Evolutionary conservation across 2,113 vertebrate genomes (phyloP).

Genomic region (Lota lota): DNA sequence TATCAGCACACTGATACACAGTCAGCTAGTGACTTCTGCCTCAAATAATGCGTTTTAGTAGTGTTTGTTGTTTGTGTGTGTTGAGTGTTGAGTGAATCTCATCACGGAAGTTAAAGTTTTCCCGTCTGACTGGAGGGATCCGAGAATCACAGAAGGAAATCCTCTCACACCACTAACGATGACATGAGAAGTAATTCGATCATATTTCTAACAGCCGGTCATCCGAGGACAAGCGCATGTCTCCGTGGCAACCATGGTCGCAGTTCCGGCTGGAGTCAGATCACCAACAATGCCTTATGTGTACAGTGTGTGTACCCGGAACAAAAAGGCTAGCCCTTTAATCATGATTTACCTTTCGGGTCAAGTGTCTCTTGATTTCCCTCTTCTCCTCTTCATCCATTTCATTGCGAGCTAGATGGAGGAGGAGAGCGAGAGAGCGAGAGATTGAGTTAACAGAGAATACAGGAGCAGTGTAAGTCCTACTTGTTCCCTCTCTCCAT

Average conservation of each 20-base stretch:
- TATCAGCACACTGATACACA: too few relatives aligned
- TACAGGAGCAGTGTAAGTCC: neutral
- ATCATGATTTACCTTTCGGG: slow-evolving; percentile 82
- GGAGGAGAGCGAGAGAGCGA: slow-evolving; percentile 29
- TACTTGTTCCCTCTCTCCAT: too few relatives aligned
- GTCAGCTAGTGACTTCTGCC: too few relatives aligned
- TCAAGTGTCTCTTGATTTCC: slow-evolving; percentile 94
- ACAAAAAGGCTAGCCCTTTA: neutral
- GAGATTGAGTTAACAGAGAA: neutral
- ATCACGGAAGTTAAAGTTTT: too few relatives aligned
- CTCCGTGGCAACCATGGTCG: slow-evolving; percentile 20
- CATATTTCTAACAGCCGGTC: slow-evolving; percentile 15
- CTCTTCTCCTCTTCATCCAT: slow-evolving; percentile 97
- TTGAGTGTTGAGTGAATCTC: too few relatives aligned
- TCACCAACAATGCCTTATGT: slow-evolving; percentile 5
- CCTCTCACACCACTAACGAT: neutral
- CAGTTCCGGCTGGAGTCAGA: neutral
- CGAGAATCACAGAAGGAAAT: too few relatives aligned
- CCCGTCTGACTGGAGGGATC: too few relatives aligned
- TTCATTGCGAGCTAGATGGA: slow-evolving; percentile 87
- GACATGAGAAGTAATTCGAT: slow-evolving; percentile 1
- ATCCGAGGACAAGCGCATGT: slow-evolving; percentile 13
- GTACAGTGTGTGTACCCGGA: neutral
- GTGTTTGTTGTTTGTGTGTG: too few relatives aligned
- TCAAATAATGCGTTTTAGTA: too few relatives aligned